Conservation (phyloP, 2,888 invertebrate genomes). For the Phania funesta region DNA sequence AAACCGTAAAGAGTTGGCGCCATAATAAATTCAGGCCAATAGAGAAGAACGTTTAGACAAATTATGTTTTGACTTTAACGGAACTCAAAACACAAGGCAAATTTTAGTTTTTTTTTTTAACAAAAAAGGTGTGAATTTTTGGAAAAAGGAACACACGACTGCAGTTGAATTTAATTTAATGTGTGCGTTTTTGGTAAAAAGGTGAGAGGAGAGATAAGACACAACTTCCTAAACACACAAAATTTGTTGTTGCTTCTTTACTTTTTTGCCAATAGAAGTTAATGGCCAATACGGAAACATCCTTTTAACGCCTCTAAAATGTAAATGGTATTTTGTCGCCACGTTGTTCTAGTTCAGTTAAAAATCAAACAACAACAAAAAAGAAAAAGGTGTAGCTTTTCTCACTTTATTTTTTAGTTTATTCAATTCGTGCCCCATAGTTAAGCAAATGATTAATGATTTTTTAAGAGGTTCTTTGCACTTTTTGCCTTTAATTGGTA, state of each 20-base stretch:
- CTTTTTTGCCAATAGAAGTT: conserved; percentile 36
- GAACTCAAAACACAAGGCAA: background rate
- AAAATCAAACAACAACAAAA: conserved; percentile 10
- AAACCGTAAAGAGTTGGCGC: conserved; percentile 29
- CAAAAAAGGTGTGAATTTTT: conserved; percentile 57
- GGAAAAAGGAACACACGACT: conserved; percentile 29
- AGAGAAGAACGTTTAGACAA: conserved; percentile 5
- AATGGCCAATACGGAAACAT: conserved; percentile 46
- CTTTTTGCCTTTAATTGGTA: conserved; percentile 76
- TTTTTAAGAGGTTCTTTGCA: conserved; percentile 78
- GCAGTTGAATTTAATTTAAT: background rate
- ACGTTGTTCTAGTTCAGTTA: conserved; percentile 13
- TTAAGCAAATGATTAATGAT: conserved; percentile 80
- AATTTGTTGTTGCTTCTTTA: background rate
- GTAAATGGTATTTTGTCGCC: conserved; percentile 65
- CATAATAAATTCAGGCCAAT: conserved; percentile 18
- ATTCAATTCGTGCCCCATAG: conserved; percentile 70
- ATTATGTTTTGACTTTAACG: conserved; percentile 27
- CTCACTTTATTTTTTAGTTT: conserved; percentile 44
- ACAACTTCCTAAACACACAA: conserved; percentile 29
- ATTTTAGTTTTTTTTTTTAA: background rate
- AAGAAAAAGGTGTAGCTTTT: conserved; percentile 56
- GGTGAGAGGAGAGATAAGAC: conserved; percentile 49
- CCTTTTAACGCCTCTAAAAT: conserved; percentile 59
- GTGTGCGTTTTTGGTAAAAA: conserved; percentile 22